Percentiles rank a stretch among this genome's conserved stretches.
Conservation (phyloP, 2,888 invertebrate genomes). For the Tachina grossa region DNA sequence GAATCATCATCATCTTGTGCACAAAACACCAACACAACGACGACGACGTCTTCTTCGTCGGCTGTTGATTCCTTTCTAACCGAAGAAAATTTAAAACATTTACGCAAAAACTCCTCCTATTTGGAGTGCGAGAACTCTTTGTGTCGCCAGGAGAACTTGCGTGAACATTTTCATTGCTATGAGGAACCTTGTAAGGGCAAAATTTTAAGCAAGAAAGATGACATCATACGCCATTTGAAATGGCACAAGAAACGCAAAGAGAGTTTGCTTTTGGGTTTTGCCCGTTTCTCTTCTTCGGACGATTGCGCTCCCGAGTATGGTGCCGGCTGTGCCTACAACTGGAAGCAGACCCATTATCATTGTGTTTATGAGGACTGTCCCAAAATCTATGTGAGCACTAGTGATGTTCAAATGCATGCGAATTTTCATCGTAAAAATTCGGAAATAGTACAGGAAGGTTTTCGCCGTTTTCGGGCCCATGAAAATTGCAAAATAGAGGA, state of each 20-base stretch:
- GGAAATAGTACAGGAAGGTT: conserved; percentile 98
- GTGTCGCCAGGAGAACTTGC: conserved; percentile 81
- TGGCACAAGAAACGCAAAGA: conserved; percentile 99
- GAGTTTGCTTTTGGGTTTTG: conserved; percentile 93
- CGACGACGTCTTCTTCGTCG: conserved; percentile 59
- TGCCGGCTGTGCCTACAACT: conserved; percentile 92
- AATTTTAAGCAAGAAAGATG: conserved; percentile 98
- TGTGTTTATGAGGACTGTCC: conserved; percentile 97
- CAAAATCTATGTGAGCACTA: conserved; percentile 99
- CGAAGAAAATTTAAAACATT: conserved; percentile 80
- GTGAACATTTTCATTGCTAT: conserved; percentile 97
- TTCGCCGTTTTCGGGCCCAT: conserved; percentile 97
- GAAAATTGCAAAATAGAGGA: conserved; percentile 96
- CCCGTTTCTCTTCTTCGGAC: conserved; percentile 95
- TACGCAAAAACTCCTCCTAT: conserved; percentile 82
- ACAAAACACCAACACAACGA: conserved; percentile 12
- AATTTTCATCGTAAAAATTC: conserved; percentile 99
- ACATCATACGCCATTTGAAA: conserved; percentile 99
- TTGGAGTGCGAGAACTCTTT: conserved; percentile 81
- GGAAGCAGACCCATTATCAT: conserved; percentile 88
- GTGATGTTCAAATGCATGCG: conserved; percentile 99
- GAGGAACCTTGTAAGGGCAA: conserved; percentile 87
- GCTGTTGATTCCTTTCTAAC: conserved; percentile 79
- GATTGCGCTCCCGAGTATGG: conserved; percentile 95
- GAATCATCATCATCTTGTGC: conserved; percentile 38